Base-by-base conservation (phyloP, 2,113 vertebrate genomes). In the Gadus chalcogrammus region DNA sequence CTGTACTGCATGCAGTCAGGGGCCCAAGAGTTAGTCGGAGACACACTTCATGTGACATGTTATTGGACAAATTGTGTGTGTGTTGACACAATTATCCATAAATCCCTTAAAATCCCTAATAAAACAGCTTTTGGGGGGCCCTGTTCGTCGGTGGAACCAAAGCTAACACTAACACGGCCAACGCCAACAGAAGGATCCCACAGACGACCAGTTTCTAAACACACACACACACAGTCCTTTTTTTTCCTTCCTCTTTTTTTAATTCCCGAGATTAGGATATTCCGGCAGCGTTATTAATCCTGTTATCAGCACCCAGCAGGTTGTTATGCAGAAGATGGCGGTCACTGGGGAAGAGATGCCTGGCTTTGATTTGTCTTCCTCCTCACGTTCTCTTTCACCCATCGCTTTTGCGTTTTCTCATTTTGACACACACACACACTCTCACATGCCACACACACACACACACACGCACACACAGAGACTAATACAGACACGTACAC, bases 221-320 rank as follows among this genome's bases (percentile, higher is more conserved):
- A 87, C 94, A 93, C 94, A 94, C 31, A 94, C 92, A 94, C 93
- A 93, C 94, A 94, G 94, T 93, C 94, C 55, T n/a, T 58, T 3
- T 58, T n/a, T 13, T 9, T 48, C 11, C 8, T 48, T 48, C 8
- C 42, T 48, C 42, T 48, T 48, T 94, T 94, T 95, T 94, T 94
- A 95, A 95, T 95, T 94, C 94, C 91, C 89, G 90, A 92, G 93
- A 97, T 97, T 95, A 96, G 93, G 92, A 94, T 94, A 95, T 94
- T 93, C 53, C 13, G 53, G 93, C 74, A 88, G 91, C 89, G 90
- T 91, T 93, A 95, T 95, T 97, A 98, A 98, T 96, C 95, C 95
- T 92, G 95, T 97, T 98, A 98, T 98, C 96, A 95, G 94, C 91
- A 90, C 93, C 94, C 94, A 95, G 95, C 95, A 98, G 96, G 94